Base-by-base conservation (phyloP, 2,888 invertebrate genomes). In the Conus canariensis region DNA sequence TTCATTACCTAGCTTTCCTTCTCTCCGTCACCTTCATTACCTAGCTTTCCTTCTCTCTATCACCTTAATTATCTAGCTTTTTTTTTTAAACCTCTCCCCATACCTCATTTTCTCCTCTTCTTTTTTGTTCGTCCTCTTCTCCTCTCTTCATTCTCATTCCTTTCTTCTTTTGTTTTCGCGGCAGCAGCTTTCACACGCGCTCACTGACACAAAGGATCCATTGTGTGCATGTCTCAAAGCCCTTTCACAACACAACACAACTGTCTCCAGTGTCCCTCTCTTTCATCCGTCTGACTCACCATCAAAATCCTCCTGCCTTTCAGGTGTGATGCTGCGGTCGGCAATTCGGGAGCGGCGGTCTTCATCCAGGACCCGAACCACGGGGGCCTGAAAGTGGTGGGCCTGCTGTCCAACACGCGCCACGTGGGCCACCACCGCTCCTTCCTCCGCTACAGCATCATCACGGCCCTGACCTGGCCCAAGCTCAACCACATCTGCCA, bases 311-410 rank as follows among this genome's bases (percentile, higher is more conserved):
- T 64, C 25, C 12, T n/a, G 74, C 8, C 12, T 87, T n/a, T 87
- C 74, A 92, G 94, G 64, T 95, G 95, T 91, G 94, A 95, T 85
- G 93, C 95, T 0, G 92, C 93, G 0, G 91, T 92, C 58, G 95
- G 95, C 12, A 94, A 94, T 91, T 95, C 95, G 9, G 95, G 95
- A 4, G 94, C 95, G 1, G 94, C 95, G 0, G 93, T 94, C 6
- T 94, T 94, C 86, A 91, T 94, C 22, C 92, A 93, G 77, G 94
- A 94, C 87, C 92, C 92, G 10, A 89, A 93, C 56, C 89, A 93
- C 56, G 92, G 93, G n/a, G 93, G 93, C 4, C 91, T 92, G 87
- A 93, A 93, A 82, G 94, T 95, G 58, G 92, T 95, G n/a, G 95
- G 95, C 4, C 90, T 95, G 10, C 90, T 95, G 25, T 95, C 95